These are phyloP conservation scores for Montipora capitata DNA, from an alignment of 92 coral and sea anemone species.

Conservation along the genomic window DNA sequence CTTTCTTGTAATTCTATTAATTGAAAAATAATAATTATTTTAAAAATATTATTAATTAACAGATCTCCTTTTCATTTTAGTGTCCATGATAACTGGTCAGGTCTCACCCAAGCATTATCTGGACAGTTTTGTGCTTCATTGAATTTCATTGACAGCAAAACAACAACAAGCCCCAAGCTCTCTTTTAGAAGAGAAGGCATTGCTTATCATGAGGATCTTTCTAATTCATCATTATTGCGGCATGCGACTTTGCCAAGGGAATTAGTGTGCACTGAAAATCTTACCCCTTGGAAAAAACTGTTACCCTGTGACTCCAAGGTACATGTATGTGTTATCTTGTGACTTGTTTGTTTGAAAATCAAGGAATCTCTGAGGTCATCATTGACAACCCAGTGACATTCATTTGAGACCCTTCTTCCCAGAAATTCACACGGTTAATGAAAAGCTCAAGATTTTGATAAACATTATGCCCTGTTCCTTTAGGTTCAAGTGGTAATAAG, in stretches of 20 bases:
- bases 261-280: slow-evolving; percentile 96
- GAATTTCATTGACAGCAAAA: slow-evolving; percentile 94
- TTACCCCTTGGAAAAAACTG: slow-evolving; percentile 99
- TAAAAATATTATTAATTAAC: neutral
- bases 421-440: no score
- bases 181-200: slow-evolving; percentile 94
- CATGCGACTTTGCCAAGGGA: slow-evolving; percentile 96
- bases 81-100: slow-evolving; percentile 95
- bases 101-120: slow-evolving; percentile 93
- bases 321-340: neutral
- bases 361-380: neutral
- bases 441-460: no score
- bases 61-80: slow-evolving; percentile 49
- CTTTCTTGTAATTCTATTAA: no score
- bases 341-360: neutral
- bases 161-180: slow-evolving; percentile 87
- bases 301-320: slow-evolving; percentile 99
- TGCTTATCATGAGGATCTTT: slow-evolving; percentile 55
- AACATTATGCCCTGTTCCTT: no score
- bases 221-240: slow-evolving; percentile 78
- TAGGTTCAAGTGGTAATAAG: no score
- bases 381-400: neutral
- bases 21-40: no score
- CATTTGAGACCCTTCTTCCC: no score
- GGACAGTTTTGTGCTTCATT: slow-evolving; percentile 99